Conservation (phyloP, 2,113 vertebrate species). For the Terrapene triunguis region DNA sequence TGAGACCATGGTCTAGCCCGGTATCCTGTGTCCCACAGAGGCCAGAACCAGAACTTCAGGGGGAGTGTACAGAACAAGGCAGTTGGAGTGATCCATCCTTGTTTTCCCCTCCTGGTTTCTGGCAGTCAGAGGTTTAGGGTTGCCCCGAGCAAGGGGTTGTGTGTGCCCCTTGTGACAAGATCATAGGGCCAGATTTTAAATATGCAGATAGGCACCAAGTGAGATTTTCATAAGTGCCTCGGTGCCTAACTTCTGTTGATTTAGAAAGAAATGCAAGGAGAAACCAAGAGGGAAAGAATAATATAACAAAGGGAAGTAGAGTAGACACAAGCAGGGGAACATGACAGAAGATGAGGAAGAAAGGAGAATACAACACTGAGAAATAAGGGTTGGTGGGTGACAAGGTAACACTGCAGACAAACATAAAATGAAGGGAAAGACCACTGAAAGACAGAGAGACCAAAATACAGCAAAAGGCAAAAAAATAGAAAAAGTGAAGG, state of each 20-base stretch:
- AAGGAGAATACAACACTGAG: background rate
- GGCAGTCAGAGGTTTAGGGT: too few relatives aligned
- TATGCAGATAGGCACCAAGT: background rate
- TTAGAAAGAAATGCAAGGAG: background rate
- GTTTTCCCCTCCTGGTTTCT: background rate
- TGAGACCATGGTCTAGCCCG: too few relatives aligned
- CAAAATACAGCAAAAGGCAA: background rate
- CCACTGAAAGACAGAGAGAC: background rate
- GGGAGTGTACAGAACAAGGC: background rate
- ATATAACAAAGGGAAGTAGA: background rate
- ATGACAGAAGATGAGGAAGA: background rate
- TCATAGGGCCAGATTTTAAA: background rate
- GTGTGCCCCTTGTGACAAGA: background rate
- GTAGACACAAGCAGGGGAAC: background rate
- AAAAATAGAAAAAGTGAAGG: background rate
- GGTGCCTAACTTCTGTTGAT: background rate
- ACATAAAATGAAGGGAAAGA: background rate
- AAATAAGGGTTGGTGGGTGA: background rate
- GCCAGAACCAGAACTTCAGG: too few relatives aligned
- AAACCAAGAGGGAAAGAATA: background rate
- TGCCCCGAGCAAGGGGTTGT: too few relatives aligned
- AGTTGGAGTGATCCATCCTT: background rate
- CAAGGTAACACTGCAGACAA: background rate
- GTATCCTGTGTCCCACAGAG: too few relatives aligned
- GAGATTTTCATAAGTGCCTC: background rate